Evolutionary conservation across 1,140 invertebrate species (phyloP), one percentile per base, ranked within the genome.

Genomic region (Uloborus diversus): DNA sequence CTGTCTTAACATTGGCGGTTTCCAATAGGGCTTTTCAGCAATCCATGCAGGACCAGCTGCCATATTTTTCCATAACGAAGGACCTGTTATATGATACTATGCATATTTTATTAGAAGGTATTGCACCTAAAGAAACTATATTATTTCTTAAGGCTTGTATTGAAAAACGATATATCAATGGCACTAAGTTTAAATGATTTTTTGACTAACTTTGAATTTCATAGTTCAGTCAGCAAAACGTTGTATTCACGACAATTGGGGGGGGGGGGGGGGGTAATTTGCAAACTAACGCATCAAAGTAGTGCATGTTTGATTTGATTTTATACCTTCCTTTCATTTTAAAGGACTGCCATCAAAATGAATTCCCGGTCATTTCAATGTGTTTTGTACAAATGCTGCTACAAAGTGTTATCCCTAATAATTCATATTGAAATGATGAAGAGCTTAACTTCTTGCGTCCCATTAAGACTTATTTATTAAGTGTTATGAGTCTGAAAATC

Each of bases 1-100:
- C 14, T 62, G 59, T 62, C 59, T 30, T 20, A 62, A 62, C 59
- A 62, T 62, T 9, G 59, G 59, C 33, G 59, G 59, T 28, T 62
- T 62, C 20, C 28, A 62, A 20, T 25, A 62, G 20, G 59, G 59
- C 5, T 62, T 62, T 62, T 62, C 59, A 9, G 13, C 14, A 25
- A 11, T 57, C 53, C 27, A 25, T 57, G 11, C 23, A 20, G 17
- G n/a, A 13, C 27, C 11, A n/a, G 53, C 23, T 57, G 13, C 1
- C 17, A 13, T 57, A 57, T 25, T 57, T 57, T 25, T 57, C 53
- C 11, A 20, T 57, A 25, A 57, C 53, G 11, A 57, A 57, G 27
- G 53, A 57, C 23, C 27, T 57, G 23, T 25, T 57, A 11, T 57
- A 57, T 57, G 53, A 57, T 25, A 1, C 2, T 1, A 57, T 57